Conservation (phyloP, 2,113 vertebrate species). For the Halichoeres trimaculatus region DNA sequence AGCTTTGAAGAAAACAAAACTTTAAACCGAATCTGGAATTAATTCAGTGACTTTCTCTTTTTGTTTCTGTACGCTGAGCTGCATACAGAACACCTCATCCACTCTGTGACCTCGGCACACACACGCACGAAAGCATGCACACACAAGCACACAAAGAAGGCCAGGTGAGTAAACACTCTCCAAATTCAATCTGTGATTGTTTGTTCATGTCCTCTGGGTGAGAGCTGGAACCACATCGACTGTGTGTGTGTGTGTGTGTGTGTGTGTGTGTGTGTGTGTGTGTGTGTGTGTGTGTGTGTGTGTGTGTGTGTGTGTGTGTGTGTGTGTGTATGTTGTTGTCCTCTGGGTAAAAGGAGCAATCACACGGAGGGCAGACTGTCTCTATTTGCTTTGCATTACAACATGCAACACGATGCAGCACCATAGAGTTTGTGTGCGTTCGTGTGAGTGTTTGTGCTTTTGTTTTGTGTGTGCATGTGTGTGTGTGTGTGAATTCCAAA, state of each 20-base stretch:
- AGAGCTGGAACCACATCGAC: conserved; percentile 33
- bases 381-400: conserved; percentile 57
- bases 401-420: conserved; percentile 39
- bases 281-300: neutral
- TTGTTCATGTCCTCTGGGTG: conserved; percentile 48
- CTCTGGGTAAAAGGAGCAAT: conserved; percentile 64
- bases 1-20: conserved; percentile 34
- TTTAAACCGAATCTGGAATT: conserved; percentile 47
- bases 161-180: conserved; percentile 48
- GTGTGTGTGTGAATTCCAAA: neutral
- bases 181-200: conserved; percentile 57
- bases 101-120: conserved; percentile 37
- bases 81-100: conserved; percentile 58
- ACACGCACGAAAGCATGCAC: neutral
- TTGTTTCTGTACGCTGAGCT: conserved; percentile 48
- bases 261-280: conserved; percentile 6
- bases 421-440: neutral
- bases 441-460: neutral
- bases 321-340: conserved; percentile 41
- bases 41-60: conserved; percentile 40
- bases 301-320: too few species aligned
- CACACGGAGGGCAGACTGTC: conserved; percentile 54
- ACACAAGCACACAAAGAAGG: conserved; percentile 25
- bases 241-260: conserved; percentile 1
- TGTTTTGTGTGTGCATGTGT: neutral